These are phyloP conservation scores for Phengaris alcon DNA, from an alignment of 2,888 invertebrate genomes.

Conservation along the genomic window DNA sequence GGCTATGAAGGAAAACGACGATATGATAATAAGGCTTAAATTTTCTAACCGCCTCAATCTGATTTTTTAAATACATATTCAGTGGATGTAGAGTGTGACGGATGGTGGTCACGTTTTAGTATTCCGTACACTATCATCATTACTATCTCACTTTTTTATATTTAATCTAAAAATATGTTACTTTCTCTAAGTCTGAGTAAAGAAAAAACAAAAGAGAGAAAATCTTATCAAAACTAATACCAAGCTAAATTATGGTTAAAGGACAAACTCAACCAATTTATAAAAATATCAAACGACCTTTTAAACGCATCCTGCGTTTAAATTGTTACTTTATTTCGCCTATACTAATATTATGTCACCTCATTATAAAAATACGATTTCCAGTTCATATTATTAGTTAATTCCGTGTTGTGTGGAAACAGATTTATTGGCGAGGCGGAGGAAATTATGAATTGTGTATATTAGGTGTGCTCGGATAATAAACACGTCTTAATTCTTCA, in stretches of 20 bases:
- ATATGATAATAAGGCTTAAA: slow-evolving; percentile 10
- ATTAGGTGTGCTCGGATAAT: slow-evolving; percentile 69
- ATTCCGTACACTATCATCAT: slow-evolving; percentile 6
- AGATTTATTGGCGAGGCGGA: slow-evolving; percentile 61
- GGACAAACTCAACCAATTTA: neutral
- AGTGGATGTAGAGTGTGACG: slow-evolving; percentile 12
- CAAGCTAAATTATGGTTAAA: neutral
- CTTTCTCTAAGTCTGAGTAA: neutral
- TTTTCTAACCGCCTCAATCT: slow-evolving; percentile 2
- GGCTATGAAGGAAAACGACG: neutral
- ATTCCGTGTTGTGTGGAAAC: slow-evolving; percentile 34
- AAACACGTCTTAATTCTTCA: slow-evolving; percentile 77
- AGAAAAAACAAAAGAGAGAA: too few relatives aligned
- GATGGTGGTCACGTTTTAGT: slow-evolving; percentile 13
- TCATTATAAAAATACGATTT: slow-evolving; percentile 23
- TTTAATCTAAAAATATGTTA: neutral
- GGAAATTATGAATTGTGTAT: slow-evolving; percentile 69
- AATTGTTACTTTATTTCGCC: slow-evolving; percentile 3
- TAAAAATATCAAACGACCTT: neutral
- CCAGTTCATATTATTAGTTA: slow-evolving; percentile 15
- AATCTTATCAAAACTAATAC: too few relatives aligned
- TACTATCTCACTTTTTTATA: neutral
- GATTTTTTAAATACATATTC: slow-evolving; percentile 10
- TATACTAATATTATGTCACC: slow-evolving; percentile 21
- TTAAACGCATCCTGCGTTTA: slow-evolving; percentile 13